A percentile compares a stretch with the other conserved stretches of the same genome.
These are phyloP conservation scores for Volucella inflata DNA, from an alignment of 2,888 invertebrate genomes.

Conservation along the genomic window DNA sequence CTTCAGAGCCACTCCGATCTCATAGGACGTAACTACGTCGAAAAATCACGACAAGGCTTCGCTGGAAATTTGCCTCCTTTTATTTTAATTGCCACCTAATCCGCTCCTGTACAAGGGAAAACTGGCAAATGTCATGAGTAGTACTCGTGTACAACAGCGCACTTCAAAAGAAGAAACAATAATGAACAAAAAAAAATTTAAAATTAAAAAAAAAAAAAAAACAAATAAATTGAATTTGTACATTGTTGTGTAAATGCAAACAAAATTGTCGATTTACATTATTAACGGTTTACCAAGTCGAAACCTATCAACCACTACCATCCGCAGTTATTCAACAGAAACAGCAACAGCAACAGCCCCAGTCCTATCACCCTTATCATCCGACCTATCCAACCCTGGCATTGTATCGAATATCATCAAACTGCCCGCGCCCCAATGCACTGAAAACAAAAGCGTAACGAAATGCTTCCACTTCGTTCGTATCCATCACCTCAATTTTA, in stretches of 20 bases:
- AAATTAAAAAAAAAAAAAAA: constrained; percentile 33
- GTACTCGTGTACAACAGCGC: constrained; percentile 22
- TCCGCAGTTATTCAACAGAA: constrained; percentile 10
- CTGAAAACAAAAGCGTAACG: constrained; percentile 15
- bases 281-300: constrained; percentile 74
- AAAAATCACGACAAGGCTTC: no score
- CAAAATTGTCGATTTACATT: constrained; percentile 74
- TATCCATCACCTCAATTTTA: background rate
- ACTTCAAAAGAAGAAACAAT: constrained; percentile 21
- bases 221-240: constrained; percentile 72
- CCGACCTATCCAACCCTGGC: constrained; percentile 25
- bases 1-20: no score
- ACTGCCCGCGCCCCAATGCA: constrained; percentile 21
- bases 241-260: constrained; percentile 75
- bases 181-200: background rate
- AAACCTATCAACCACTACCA: constrained; percentile 65
- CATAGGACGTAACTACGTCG: no score
- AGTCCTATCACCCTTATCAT: background rate
- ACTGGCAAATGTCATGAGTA: constrained; percentile 56
- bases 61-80: background rate
- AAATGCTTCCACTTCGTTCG: background rate
- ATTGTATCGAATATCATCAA: constrained; percentile 65
- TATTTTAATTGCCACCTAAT: background rate
- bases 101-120: constrained; percentile 39
- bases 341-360: background rate